Evolutionary conservation across 2,113 vertebrate species (phyloP), one percentile per base, ranked within the genome.

Genomic region (Sceloporus tristichus): DNA sequence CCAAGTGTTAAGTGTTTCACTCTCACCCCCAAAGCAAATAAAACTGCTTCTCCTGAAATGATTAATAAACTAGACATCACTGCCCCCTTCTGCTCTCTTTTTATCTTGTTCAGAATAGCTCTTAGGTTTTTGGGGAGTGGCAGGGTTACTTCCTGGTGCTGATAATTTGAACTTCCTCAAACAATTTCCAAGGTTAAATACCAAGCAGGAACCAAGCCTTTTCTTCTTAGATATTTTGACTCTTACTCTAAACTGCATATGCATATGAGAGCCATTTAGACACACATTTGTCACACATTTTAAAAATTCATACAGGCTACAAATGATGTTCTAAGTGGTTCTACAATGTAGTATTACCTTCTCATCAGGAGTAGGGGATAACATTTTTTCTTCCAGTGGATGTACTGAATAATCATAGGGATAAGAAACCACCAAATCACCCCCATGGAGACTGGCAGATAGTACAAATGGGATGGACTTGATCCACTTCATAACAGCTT

Each of bases 401-500:
- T 99, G 97, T 91, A 92, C 97, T 16, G 99, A 99, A 92, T 98
- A 98, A 94, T 99, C 99, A 0, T 98, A 99, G 65, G 99, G 99
- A 87, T 99, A 99, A 5, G 98, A 99, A 70, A 99, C 94, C 79
- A 99, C 98, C 86, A 99, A 97, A 83, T 99, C 99, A 0, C 99
- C 99, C 1, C 99, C 99, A 0, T 99, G 99, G 53, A 99, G 97
- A 93, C 98, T 99, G 89, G 98, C 98, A 1, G 99, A 99, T 86
- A 99, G 97, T 81, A 99, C 98, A 0, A 99, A 99, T 0, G 99
- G 98, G 18, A 98, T 93, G 0, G 97, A 96, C 73, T 97, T 95
- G 90, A 98, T 95, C 99, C 99, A 99, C 91, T 99, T 99, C 98
- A 99, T 99, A 74, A 99, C 93, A 1, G 98, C 98, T 76, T 98